Evolutionary conservation across 1,140 invertebrate genomes (phyloP).

Genomic region (Cyclina sinensis): DNA sequence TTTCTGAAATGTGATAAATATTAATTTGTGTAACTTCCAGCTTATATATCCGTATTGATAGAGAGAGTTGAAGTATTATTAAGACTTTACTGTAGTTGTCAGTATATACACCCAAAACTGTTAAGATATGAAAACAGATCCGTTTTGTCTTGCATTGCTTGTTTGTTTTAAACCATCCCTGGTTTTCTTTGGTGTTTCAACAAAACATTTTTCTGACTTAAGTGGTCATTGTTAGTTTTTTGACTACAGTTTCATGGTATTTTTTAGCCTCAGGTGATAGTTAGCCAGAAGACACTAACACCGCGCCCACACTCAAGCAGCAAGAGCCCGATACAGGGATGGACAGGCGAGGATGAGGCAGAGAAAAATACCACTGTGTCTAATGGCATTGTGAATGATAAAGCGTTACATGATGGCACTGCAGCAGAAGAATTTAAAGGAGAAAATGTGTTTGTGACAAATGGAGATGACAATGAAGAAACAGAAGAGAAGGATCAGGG

Average conservation of each 20-base stretch:
- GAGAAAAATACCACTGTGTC: slow-evolving; percentile 18
- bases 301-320: slow-evolving; percentile 7
- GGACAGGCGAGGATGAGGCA: not conserved
- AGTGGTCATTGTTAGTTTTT: too few relatives aligned
- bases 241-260: not conserved
- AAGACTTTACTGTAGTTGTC: too few relatives aligned
- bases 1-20: too few relatives aligned
- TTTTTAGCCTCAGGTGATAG: slow-evolving; percentile 55
- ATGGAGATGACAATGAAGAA: slow-evolving; percentile 15
- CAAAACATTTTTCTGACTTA: too few relatives aligned
- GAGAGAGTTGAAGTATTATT: too few relatives aligned
- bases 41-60: too few relatives aligned
- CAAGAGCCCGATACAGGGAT: slow-evolving; percentile 57
- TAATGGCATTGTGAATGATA: slow-evolving; percentile 31
- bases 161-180: too few relatives aligned
- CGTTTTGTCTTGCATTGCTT: too few relatives aligned
- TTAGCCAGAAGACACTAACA: slow-evolving; percentile 48
- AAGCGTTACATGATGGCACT: not conserved
- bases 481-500: slow-evolving; percentile 10
- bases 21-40: too few relatives aligned
- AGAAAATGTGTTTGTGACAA: not conserved
- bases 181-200: too few relatives aligned
- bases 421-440: not conserved
- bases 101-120: too few relatives aligned
- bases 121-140: too few relatives aligned